Base-by-base conservation (phyloP, 2,797 vertebrate species). In the Acanthornis magna region DNA sequence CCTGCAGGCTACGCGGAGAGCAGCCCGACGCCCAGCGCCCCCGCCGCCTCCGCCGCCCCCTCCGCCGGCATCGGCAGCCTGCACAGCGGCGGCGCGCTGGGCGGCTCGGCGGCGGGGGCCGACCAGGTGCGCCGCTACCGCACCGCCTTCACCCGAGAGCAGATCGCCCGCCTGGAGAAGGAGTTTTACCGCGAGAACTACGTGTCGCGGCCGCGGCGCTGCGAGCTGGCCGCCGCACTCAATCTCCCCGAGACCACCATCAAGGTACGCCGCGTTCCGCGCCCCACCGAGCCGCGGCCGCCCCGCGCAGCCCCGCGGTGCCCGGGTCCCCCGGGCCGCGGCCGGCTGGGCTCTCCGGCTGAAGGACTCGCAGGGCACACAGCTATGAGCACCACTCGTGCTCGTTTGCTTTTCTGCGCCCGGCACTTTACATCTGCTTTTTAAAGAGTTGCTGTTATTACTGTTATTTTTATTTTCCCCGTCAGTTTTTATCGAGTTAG, bases 181-280 rank as follows among this genome's bases (percentile, higher is more conserved):
- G 99, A 99, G 89, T 99, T 99, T 92, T 99, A 99, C 97, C 97
- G 99, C 65, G 99, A 99, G 96, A 99, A 99, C 97, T 99, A 99
- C 62, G 99, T 99, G 72, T 99, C 99, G 18, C 98, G 99, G 96
- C 99, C 99, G 34, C 98, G 99, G 93, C 98, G 99, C 96, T 99
- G 99, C 96, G 99, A 99, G 97, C 93, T 99, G 95, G 99, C 99
- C 29, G 99, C 99, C 5, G 98, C 99, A 57, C 98, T 99, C 90
- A 99, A 99, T 93, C 98, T 99, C 60, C 99, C 99, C 13, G 99
- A 99, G 98, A 99, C 99, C 54, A 99, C 99, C 58, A 99, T 99
- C 94, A 99, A 99, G 99, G 99, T 99, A 97, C 42, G 45, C 87
- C 68, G 50, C 26, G 10, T 7, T 62, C 51, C 38, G 45, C 14